A percentile compares a stretch with the other conserved stretches of the same genome.
Evolutionary conservation across 2,888 invertebrate genomes (phyloP).

Genomic region (Trilocha varians): DNA sequence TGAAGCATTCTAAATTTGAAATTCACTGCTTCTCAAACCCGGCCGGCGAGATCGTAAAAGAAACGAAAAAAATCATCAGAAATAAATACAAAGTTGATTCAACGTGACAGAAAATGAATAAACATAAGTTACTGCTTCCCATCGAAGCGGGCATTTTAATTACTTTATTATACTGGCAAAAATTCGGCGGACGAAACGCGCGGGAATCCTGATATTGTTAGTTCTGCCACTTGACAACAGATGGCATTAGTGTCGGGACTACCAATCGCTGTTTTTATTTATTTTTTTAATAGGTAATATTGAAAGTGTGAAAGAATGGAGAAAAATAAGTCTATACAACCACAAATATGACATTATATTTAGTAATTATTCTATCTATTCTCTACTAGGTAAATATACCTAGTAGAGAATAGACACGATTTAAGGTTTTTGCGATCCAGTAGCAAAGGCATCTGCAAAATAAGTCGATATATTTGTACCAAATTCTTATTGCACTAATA

Average conservation of each 20-base stretch:
- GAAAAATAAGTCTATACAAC: no score
- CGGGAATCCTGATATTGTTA: constrained; percentile 12
- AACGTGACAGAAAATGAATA: neutral
- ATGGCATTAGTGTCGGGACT: constrained; percentile 24
- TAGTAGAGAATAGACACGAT: no score
- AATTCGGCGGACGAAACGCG: constrained; percentile 5
- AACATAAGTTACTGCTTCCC: constrained; percentile 34
- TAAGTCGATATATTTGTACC: no score
- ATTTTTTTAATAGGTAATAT: no score
- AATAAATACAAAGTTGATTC: neutral
- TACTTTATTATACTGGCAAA: constrained; percentile 34
- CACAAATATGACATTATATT: neutral
- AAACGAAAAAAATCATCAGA: neutral
- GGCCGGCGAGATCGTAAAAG: no score
- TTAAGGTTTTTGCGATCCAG: no score
- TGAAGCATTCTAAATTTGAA: no score
- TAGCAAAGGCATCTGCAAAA: no score
- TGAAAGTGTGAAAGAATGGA: no score
- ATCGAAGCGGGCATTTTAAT: constrained; percentile 36
- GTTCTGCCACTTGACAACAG: constrained; percentile 38
- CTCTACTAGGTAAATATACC: no score
- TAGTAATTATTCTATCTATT: neutral
- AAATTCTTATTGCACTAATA: no score
- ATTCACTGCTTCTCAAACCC: no score
- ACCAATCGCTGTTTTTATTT: neutral